These are phyloP conservation scores for Setipinna tenuifilis DNA, from an alignment of 2,797 vertebrate genomes.

Conservation along the genomic window DNA sequence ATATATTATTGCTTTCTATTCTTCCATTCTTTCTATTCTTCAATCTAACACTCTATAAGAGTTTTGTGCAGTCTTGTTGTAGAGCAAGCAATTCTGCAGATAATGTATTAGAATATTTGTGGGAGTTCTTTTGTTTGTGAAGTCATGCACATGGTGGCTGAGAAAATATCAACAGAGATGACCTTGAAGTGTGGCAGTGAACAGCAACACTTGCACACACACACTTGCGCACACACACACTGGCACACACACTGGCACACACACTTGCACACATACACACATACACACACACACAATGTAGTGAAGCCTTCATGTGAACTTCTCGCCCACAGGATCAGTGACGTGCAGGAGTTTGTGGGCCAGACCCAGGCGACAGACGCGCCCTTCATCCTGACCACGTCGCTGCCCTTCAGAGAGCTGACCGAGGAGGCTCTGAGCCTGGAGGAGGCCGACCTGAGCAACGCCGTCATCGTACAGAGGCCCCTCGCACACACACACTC, in stretches of 20 bases:
- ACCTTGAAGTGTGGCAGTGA: too few relatives aligned
- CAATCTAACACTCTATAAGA: neutral
- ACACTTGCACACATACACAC: too few relatives aligned
- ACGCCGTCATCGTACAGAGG: slow-evolving; percentile 90
- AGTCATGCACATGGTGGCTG: too few relatives aligned
- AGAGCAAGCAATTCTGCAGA: too few relatives aligned
- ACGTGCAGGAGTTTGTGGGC: slow-evolving; percentile 87
- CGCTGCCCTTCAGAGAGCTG: slow-evolving; percentile 82
- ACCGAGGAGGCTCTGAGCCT: slow-evolving; percentile 81
- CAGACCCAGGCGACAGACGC: slow-evolving; percentile 80
- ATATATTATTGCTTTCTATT: neutral
- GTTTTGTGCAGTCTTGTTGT: neutral
- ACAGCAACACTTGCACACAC: too few relatives aligned
- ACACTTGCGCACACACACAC: too few relatives aligned
- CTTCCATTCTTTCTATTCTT: neutral
- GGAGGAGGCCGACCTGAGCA: slow-evolving; percentile 85
- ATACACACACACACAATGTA: too few relatives aligned
- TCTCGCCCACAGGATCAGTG: slow-evolving; percentile 78
- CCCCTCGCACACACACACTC: slow-evolving; percentile 73
- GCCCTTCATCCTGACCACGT: slow-evolving; percentile 86
- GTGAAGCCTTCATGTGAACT: too few relatives aligned
- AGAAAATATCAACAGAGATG: too few relatives aligned
- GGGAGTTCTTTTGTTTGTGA: too few relatives aligned
- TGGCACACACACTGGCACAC: too few relatives aligned
- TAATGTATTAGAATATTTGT: too few relatives aligned